Evolutionary conservation across 2,797 vertebrate genomes (phyloP), one percentile per base, ranked within the genome.

Genomic region (Lithobates pipiens): DNA sequence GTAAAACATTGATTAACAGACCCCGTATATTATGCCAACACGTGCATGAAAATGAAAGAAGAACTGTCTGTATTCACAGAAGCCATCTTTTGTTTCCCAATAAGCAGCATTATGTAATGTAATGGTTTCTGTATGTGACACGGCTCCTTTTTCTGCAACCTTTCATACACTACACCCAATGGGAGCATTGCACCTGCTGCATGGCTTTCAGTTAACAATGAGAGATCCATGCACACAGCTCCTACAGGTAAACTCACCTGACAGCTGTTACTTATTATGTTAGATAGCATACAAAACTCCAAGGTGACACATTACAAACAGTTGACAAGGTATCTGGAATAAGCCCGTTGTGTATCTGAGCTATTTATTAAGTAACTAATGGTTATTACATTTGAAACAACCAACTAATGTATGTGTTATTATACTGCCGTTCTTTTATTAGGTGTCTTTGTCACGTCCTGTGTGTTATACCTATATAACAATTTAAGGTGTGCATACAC

Each of bases 211-310:
- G 29, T 9, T 10, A 54, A 61, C 57, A n/a, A 21, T 34, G 27
- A 21, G 27, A 21, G 18, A 21, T 23, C 5, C 13, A 27, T 23
- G 46, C 18, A 6, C 21, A 34, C 18, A 34, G 10, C 32, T 23
- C 25, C 73, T 54, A 10, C 27, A 54, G 73, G 73, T 54, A 50
- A 32, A 21, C 18, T 76, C 44, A 61, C 54, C 54, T 76, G 25
- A 76, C 44, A 76, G 73, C 73, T 54, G 73, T 76, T 76, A 76
- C 44, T 50, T 76, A 54, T 27, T 54, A 54, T 21, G 25, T 54
- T 74, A 25, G 54, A 57, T 23, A 61, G 21, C 8, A 18, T 61
- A 23, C 54, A 61, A 0, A 23, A 61, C 21, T 61, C 10, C 29
- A 39, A 73, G 36, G 71, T 73, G 44, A 73, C 29, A 44, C 27